A percentile compares a stretch with the other conserved stretches of the same genome.
phyloP scores from a whole-genome alignment of 2,113 vertebrate genomes.

The Catagonus wagneri region DNA sequence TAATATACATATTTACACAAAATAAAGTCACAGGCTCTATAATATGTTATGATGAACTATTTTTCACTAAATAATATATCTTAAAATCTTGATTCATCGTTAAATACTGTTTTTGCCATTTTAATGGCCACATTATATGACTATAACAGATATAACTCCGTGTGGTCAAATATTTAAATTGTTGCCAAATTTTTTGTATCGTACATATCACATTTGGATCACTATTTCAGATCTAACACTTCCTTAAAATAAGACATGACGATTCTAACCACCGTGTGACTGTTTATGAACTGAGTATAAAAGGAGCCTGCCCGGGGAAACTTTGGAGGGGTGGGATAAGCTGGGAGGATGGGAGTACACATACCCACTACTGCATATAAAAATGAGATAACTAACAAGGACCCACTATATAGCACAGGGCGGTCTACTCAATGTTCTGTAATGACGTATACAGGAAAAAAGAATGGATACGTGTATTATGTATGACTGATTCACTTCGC shows the following conservation, averaged over 20 bases:
- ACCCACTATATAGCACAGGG: too few species aligned
- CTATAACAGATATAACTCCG: not conserved
- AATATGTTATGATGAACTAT: conserved; percentile 37
- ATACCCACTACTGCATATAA: too few species aligned
- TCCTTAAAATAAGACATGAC: conserved; percentile 6
- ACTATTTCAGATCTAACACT: not conserved
- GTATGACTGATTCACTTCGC: too few species aligned
- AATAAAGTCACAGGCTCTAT: not conserved
- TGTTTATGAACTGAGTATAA: not conserved
- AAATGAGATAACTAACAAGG: too few species aligned
- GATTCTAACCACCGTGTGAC: not conserved
- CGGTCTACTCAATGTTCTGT: too few species aligned
- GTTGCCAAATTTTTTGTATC: not conserved
- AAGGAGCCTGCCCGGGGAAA: too few species aligned
- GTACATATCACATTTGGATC: not conserved
- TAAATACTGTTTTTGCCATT: not conserved
- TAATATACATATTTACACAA: not conserved
- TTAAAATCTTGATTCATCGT: not conserved
- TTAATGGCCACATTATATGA: not conserved
- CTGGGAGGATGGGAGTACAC: too few species aligned
- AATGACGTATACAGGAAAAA: too few species aligned
- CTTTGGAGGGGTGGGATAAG: too few species aligned
- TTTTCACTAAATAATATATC: conserved; percentile 1
- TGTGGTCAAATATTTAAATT: not conserved
- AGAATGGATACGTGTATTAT: too few species aligned